Evolutionary conservation across 2,113 vertebrate genomes (phyloP), one percentile per base, ranked within the genome.

Genomic region (Hippocampus guttulatus): DNA sequence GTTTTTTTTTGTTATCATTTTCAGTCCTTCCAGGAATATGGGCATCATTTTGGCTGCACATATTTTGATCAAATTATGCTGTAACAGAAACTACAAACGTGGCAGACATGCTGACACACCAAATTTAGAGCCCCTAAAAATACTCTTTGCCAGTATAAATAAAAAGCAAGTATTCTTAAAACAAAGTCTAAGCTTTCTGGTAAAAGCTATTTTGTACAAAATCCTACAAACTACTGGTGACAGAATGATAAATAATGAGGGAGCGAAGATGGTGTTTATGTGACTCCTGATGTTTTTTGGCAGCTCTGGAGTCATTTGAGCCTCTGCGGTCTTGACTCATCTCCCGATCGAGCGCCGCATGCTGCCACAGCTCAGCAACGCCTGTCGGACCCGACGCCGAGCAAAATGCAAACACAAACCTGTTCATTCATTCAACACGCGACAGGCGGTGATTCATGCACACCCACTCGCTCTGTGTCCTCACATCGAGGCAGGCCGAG

Each of bases 281-380:
- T 75, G 65, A 10, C 51, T n/a, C 52, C 61, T 38, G 73, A 65
- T 1, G 66, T 57, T 65, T 41, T 62, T 64, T 49, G 33, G 74
- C 72, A 70, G 72, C 63, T 78, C 78, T 82, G 85, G 76, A 80
- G 74, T 72, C 78, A 51, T 47, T 43, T 70, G 84, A 81, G 21
- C 73, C 27, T 1, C 71, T 68, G 67, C 54, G 49, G 2, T 41
- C 92, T 90, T 95, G 94, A 96, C 92, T 96, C 94, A 96, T 81
- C 57, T 16, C 45, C 57, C 16, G 61, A 62, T 15, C 2, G 41
- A 75, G 72, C 69, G 60, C 67, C 11, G 64, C 73, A 71, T 45
- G 70, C 70, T 68, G 73, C 75, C 30, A 49, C 25, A 47, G 58
- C 76, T 76, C 74, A 49, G 67, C 18, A 27, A 57, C 74, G 68